Evolutionary conservation across 2,888 invertebrate genomes (phyloP), one percentile per base, ranked within the genome.

Genomic region (Malthinus flaveolus): DNA sequence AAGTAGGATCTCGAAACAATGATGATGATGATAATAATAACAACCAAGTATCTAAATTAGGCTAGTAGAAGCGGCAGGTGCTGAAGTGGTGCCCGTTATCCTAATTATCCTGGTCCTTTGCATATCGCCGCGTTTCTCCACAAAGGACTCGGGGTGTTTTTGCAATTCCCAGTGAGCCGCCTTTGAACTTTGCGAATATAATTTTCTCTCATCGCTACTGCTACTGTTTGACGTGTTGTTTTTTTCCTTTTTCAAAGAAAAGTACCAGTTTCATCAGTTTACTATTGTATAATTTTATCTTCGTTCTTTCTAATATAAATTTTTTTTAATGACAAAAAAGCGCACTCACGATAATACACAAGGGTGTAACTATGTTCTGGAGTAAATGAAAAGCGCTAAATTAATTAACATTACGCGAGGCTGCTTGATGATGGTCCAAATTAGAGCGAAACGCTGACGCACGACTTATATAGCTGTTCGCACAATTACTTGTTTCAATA

Each of bases 41-140:
- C 66, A 63, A 56, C 59, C 49, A 51, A 69, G 67, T 67, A 67
- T 66, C 68, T 65, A 66, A 69, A 68, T 69, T 69, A 66, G 69
- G 69, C 67, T 68, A 69, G 69, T 70, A 67, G 66, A 67, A 66
- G 69, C 67, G 68, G 70, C 68, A 68, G 68, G 70, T 76, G 75
- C 74, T 74, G 75, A 75, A 78, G 76, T 77, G 76, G 76, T 75
- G 74, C 76, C 75, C 77, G 77, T 78, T 77, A 77, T 77, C 77
- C 78, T 78, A 79, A 79, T 79, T 79, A 79, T 78, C 75, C 73
- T 75, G 74, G 77, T 77, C 77, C 77, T 79, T 79, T 78, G 77
- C 78, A 77, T 77, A 77, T 78, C 76, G 77, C 74, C 75, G 74
- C 70, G 70, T 69, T 52, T 49, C 58, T 60, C 70, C 71, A 73